phyloP scores from a whole-genome alignment of 2,797 vertebrate species.

The Synanceia verrucosa region DNA sequence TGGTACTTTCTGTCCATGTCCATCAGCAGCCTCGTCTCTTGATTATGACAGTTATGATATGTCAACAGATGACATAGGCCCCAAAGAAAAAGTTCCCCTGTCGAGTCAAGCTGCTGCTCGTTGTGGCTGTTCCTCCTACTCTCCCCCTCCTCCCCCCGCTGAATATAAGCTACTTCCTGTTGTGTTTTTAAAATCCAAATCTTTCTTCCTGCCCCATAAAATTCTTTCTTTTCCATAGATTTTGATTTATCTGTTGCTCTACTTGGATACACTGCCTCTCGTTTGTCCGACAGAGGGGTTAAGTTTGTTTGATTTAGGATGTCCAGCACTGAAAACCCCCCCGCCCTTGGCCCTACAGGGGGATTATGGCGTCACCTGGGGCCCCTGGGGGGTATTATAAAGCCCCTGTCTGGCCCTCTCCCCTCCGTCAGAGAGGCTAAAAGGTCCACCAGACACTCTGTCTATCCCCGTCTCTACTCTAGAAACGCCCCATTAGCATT shows the following conservation, averaged over 20 bases:
- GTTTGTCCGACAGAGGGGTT: constrained; percentile 59
- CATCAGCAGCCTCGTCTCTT: constrained; percentile 49
- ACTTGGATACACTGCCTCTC: constrained; percentile 7
- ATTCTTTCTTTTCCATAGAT: neutral
- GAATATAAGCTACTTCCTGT: neutral
- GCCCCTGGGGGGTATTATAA: constrained; percentile 83
- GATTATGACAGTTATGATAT: constrained; percentile 62
- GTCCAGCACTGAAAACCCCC: constrained; percentile 55
- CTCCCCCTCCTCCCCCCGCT: no score
- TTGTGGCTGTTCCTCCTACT: neutral
- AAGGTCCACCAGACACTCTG: constrained; percentile 78
- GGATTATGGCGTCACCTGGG: constrained; percentile 84
- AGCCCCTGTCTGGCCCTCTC: constrained; percentile 81
- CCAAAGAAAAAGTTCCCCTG: constrained; percentile 35
- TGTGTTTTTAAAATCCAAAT: neutral
- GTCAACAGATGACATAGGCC: constrained; percentile 57
- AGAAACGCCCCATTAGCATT: constrained; percentile 68
- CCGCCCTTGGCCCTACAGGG: constrained; percentile 62
- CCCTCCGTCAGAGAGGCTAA: constrained; percentile 83
- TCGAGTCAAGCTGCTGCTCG: constrained; percentile 22
- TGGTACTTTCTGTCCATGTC: constrained; percentile 50
- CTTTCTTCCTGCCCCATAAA: neutral
- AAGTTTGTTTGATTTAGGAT: constrained; percentile 80
- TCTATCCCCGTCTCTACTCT: constrained; percentile 73
- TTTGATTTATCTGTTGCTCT: constrained; percentile 13